These are phyloP conservation scores for Liopterus haemorrhoidalis DNA, from an alignment of 2,888 invertebrate genomes.

Conservation along the genomic window DNA sequence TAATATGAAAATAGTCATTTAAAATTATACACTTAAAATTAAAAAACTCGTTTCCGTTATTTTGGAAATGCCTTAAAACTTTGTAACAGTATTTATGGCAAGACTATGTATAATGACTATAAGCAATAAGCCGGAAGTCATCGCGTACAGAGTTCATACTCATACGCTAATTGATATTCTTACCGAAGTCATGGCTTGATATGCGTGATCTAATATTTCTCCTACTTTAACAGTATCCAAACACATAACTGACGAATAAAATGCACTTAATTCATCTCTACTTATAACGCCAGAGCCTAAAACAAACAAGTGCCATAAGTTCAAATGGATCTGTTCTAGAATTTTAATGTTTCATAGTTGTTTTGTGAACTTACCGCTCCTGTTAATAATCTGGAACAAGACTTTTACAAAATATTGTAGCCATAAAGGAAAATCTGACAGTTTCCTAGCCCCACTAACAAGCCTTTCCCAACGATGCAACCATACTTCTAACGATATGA, in stretches of 20 bases:
- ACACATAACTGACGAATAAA: slow-evolving; percentile 66
- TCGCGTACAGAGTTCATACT: no score
- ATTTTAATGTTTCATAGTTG: neutral
- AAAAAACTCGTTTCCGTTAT: no score
- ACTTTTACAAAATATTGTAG: slow-evolving; percentile 68
- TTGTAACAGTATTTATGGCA: no score
- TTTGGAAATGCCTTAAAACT: no score
- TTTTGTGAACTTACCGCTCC: slow-evolving; percentile 52
- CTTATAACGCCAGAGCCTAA: slow-evolving; percentile 61
- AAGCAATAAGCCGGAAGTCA: no score
- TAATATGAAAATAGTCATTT: no score
- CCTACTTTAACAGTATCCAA: slow-evolving; percentile 56
- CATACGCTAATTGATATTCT: slow-evolving; percentile 34
- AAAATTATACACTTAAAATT: no score
- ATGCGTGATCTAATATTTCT: slow-evolving; percentile 62
- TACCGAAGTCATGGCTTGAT: slow-evolving; percentile 68
- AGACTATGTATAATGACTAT: no score
- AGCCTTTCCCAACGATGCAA: slow-evolving; percentile 62
- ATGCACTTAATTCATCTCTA: slow-evolving; percentile 59
- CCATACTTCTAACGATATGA: slow-evolving; percentile 64
- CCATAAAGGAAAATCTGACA: slow-evolving; percentile 65
- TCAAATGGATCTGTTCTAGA: neutral
- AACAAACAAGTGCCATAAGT: slow-evolving; percentile 33
- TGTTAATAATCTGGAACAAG: slow-evolving; percentile 63
- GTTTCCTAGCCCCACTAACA: slow-evolving; percentile 48